Base-by-base conservation (phyloP, 2,888 invertebrate genomes). In the Phragmatobia fuliginosa region DNA sequence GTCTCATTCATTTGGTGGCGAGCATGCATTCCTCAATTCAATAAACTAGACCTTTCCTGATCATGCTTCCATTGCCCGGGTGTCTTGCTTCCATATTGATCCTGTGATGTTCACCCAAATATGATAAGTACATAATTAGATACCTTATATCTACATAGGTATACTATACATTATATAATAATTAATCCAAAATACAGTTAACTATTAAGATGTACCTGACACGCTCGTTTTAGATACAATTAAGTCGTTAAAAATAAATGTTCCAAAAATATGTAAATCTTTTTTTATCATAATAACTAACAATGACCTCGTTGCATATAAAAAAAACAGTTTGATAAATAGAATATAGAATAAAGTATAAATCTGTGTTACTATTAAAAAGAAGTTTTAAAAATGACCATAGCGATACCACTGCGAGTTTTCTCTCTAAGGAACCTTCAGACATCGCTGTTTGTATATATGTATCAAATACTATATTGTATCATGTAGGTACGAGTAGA, bases 381-480 rank as follows among this genome's bases (percentile, higher is more conserved):
- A 52, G 5, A 52, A 25, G 25, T 25, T 52, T 52, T 49, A 49
- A 52, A 25, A 11, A 28, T 25, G 14, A 28, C 14, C 4, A 56
- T 56, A 16, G 25, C 5, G 10, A 28, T 16, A 25, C 56, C 28
- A 28, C 28, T 6, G 36, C 8, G 31, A 31, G 7, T 62, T 62
- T 62, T 31, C 45, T 28, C 45, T 45, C 38, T 3, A 21, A 28
- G 52, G 31, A 66, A 66, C 32, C n/a, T 49, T 45, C 2, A 33
- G 25, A n/a, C 32, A 36, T 32, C 25, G n/a, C 16, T 28, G 70
- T 33, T 25, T 59, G 45, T 68, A 67, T 75, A 70, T 28, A 28
- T 56, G 56, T 56, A 56, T 56, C 56, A 56, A 21, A n/a, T n/a
- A n/a, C n/a, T n/a, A n/a, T n/a, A n/a, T n/a, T n/a, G n/a, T n/a